phyloP scores from a whole-genome alignment of 2,888 invertebrate genomes.

The Caradrina clavipalpis region DNA sequence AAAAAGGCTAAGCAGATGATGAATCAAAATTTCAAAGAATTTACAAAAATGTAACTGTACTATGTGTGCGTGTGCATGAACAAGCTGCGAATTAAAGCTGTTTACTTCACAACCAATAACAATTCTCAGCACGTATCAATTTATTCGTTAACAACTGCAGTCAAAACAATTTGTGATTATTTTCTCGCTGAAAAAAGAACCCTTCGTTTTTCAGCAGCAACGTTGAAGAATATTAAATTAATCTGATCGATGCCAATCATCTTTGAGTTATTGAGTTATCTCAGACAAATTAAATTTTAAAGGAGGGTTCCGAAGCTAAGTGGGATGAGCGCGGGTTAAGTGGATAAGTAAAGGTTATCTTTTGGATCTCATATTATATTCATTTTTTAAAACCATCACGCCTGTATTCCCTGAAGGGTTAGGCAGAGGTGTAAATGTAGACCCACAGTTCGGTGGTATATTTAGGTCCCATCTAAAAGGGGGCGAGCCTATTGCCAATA shows the following conservation, averaged over 20 bases:
- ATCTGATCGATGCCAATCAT: slow-evolving; percentile 34
- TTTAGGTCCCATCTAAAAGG: too few species aligned
- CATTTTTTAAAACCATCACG: too few species aligned
- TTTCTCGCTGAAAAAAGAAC: neutral
- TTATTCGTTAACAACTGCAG: neutral
- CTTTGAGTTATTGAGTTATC: slow-evolving; percentile 24
- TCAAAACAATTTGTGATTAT: slow-evolving; percentile 19
- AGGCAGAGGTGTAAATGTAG: too few species aligned
- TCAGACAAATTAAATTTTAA: slow-evolving; percentile 32
- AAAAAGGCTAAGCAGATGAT: too few species aligned
- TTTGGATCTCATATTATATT: neutral
- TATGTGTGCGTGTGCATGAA: too few species aligned
- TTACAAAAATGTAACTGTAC: too few species aligned
- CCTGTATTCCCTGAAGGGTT: too few species aligned
- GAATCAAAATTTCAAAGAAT: too few species aligned
- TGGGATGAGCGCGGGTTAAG: neutral
- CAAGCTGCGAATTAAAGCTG: neutral
- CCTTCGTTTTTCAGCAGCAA: neutral
- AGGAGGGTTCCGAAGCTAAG: slow-evolving; percentile 3
- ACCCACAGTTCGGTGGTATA: too few species aligned
- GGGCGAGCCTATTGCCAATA: too few species aligned
- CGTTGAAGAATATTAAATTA: slow-evolving; percentile 34
- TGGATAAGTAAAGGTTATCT: slow-evolving; percentile 6
- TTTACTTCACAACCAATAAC: neutral
- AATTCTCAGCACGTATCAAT: slow-evolving; percentile 15